phyloP scores from a whole-genome alignment of 2,113 vertebrate species.

The Kobus ellipsiprymnus region DNA sequence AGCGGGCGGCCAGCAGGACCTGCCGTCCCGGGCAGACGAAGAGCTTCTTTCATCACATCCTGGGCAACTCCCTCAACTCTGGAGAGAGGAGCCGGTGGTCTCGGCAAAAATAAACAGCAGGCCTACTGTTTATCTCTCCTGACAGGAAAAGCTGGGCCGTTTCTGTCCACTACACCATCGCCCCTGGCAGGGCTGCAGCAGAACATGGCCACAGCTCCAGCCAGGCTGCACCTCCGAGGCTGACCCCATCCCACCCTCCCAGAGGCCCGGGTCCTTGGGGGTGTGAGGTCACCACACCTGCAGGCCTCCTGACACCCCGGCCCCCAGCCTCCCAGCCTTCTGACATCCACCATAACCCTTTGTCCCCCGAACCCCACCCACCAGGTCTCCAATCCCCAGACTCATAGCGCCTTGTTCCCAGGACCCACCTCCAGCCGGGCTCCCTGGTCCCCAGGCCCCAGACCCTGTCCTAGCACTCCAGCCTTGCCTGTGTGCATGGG shows the following conservation, averaged over 20 bases:
- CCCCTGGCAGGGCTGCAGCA: not conserved
- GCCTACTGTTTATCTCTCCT: not conserved
- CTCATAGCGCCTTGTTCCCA: not conserved
- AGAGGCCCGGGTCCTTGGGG: not conserved
- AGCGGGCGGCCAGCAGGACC: rapidly evolving
- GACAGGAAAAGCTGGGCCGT: not conserved
- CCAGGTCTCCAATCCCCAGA: rapidly evolving
- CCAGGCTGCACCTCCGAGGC: not conserved
- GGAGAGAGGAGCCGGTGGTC: not conserved
- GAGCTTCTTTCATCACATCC: not conserved
- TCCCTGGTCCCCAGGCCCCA: not conserved
- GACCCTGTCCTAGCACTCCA: not conserved
- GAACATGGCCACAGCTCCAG: not conserved
- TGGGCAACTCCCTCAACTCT: not conserved
- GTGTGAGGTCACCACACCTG: not conserved
- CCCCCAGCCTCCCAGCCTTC: not conserved
- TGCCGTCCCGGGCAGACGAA: not conserved
- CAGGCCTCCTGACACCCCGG: not conserved
- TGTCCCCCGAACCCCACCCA: not conserved
- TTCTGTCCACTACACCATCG: rapidly evolving
- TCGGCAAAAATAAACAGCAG: not conserved
- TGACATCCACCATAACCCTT: not conserved
- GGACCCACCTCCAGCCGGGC: not conserved
- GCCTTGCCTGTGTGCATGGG: too few relatives aligned
- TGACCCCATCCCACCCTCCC: not conserved